Base-by-base conservation (phyloP, 2,888 invertebrate genomes). In the Nymphalis c-album region DNA sequence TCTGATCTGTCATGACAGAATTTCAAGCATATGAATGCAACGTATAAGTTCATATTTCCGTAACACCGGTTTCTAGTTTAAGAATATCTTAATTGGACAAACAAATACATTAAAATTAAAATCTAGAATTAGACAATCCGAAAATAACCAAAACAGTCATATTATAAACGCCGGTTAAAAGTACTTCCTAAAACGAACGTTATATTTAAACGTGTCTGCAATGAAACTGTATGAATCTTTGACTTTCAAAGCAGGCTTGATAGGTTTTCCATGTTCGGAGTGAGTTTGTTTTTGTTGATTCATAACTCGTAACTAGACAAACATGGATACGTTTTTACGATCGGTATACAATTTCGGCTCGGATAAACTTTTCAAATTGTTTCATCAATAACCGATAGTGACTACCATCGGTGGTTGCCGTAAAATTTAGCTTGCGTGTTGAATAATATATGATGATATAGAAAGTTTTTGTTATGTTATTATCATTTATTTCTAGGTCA, bases 181-280 rank as follows among this genome's bases (percentile, higher is more conserved):
- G 57, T 35, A 18, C 57, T 1, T 3, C n/a, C 18, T 40, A 35
- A n/a, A 57, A 40, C 7, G 18, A n/a, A 57, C 10, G 57, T 10
- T 46, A 64, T 64, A 64, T 51, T 53, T 35, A 57, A 35, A 57
- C 8, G n/a, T 40, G 18, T 57, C 35, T 16, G 57, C 57, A 57
- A 60, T 31, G 31, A 20, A 55, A 60, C 22, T 35, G 57, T 31
- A 50, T 46, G 60, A 61, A 67, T 67, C 64, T 68, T 62, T 67
- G 69, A 66, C 61, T 72, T 57, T 73, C 69, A 73, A 73, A 73
- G 72, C 71, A 63, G 63, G 60, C 68, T 66, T 76, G 75, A 77
- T 77, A 77, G 77, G 72, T 75, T 78, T 78, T 76, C 71, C 75
- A 57, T 76, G 74, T 77, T 66, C 64, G 58, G 60, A 70, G 66